Evolutionary conservation across 2,113 vertebrate species (phyloP).

Genomic region (Mohoua ochrocephala): DNA sequence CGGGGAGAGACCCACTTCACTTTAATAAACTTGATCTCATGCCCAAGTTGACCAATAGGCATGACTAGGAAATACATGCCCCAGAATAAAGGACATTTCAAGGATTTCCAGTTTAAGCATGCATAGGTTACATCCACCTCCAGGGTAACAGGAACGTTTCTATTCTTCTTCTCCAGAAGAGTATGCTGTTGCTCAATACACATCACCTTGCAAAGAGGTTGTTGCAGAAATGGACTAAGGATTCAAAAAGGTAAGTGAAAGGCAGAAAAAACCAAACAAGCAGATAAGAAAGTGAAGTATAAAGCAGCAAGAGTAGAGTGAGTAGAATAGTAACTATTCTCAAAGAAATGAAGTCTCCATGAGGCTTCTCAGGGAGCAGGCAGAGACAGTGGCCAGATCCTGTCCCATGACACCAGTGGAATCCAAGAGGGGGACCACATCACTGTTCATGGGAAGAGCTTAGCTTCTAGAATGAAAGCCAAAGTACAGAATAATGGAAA

Average conservation of each 20-base stretch:
- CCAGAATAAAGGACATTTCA: neutral
- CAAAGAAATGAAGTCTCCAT: neutral
- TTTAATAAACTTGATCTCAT: neutral
- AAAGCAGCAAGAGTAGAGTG: neutral
- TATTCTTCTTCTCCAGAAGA: slow-evolving; percentile 55
- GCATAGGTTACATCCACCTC: neutral
- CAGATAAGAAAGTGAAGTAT: neutral
- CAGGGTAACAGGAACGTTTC: neutral
- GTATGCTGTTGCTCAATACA: slow-evolving; percentile 61
- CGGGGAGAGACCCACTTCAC: neutral
- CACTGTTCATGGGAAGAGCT: neutral
- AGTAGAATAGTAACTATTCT: neutral
- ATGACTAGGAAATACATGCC: neutral
- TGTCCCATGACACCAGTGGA: neutral
- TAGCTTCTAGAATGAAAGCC: neutral
- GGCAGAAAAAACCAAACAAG: neutral
- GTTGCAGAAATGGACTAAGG: neutral
- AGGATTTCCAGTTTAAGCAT: neutral
- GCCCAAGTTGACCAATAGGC: neutral
- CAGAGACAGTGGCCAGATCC: neutral
- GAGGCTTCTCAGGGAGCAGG: neutral
- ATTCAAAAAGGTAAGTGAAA: neutral
- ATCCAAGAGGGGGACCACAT: accelerated
- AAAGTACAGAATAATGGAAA: neutral
- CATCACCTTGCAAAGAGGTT: slow-evolving; percentile 29